Evolutionary conservation across 2,888 invertebrate species (phyloP).

Genomic region (Hirtodrosophila confusa): DNA sequence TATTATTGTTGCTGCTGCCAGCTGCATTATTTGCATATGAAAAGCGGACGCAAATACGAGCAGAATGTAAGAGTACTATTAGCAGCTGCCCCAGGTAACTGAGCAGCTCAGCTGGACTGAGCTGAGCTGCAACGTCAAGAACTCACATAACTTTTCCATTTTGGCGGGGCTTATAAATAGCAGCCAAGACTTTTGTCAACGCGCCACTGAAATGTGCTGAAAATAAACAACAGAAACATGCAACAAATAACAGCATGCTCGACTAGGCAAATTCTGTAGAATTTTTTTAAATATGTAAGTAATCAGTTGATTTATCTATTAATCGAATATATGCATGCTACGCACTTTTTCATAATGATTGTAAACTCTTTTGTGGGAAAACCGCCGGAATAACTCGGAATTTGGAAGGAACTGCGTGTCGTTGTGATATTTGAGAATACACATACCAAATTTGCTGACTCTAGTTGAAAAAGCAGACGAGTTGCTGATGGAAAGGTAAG

Average conservation of each 20-base stretch:
- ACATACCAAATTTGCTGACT: too few relatives aligned
- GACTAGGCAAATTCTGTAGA: constrained; percentile 1
- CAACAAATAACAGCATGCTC: background rate
- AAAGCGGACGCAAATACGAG: constrained; percentile 35
- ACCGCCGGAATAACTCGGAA: too few relatives aligned
- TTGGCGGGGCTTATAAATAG: constrained; percentile 61
- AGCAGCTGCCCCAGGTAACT: constrained; percentile 34
- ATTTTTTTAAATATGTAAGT: too few relatives aligned
- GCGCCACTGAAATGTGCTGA: constrained; percentile 50
- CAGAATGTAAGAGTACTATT: constrained; percentile 32
- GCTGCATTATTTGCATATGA: constrained; percentile 64
- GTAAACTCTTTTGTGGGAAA: too few relatives aligned
- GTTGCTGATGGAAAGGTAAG: too few relatives aligned
- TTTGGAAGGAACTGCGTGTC: too few relatives aligned
- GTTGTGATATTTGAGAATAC: too few relatives aligned
- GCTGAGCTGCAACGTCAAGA: constrained; percentile 41
- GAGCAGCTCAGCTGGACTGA: constrained; percentile 28
- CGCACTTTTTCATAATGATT: too few relatives aligned
- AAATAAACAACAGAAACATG: constrained; percentile 39
- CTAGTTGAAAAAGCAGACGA: too few relatives aligned
- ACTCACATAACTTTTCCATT: constrained; percentile 40
- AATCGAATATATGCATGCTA: too few relatives aligned
- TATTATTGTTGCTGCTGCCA: constrained; percentile 64
- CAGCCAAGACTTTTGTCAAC: constrained; percentile 67
- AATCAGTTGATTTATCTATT: too few relatives aligned